A percentile compares a stretch with the other conserved stretches of the same genome.
These are phyloP conservation scores for Synchiropus splendidus DNA, from an alignment of 2,113 vertebrate genomes.

Conservation along the genomic window DNA sequence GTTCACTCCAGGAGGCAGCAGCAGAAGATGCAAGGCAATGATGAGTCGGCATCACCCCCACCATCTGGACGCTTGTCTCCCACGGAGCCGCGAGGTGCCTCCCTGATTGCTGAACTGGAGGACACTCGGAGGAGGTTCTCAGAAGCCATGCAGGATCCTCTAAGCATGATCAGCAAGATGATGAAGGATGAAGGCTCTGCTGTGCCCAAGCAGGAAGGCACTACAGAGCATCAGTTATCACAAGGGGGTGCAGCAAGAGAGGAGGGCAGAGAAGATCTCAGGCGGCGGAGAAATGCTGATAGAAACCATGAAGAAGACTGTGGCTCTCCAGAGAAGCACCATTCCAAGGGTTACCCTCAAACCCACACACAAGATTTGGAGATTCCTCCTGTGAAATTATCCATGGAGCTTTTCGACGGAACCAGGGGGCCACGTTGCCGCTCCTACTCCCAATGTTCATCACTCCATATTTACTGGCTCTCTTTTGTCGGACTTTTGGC, in stretches of 20 bases:
- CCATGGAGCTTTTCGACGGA: constrained; percentile 8
- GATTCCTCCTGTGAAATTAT: constrained; percentile 62
- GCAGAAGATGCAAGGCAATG: constrained; percentile 19
- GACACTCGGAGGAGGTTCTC: constrained; percentile 72
- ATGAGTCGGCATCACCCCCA: constrained; percentile 42
- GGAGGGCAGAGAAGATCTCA: constrained; percentile 5
- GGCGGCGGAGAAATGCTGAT: constrained; percentile 6
- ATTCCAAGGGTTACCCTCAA: constrained; percentile 36
- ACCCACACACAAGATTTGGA: constrained; percentile 69
- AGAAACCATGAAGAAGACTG: constrained; percentile 20
- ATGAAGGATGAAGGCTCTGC: constrained; percentile 70
- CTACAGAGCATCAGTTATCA: too few relatives aligned
- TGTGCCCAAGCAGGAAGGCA: too few relatives aligned
- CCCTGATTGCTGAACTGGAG: constrained; percentile 71
- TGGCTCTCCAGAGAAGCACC: constrained; percentile 19
- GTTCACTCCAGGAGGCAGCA: constrained; percentile 54
- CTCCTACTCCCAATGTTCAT: constrained; percentile 7
- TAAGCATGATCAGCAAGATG: constrained; percentile 75
- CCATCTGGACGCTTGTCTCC: constrained; percentile 54
- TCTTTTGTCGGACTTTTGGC: constrained; percentile 61
- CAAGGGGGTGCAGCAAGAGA: constrained; percentile 50
- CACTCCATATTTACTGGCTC: constrained; percentile 62
- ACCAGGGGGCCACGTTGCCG: not conserved
- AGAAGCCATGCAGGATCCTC: constrained; percentile 73
- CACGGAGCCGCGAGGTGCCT: constrained; percentile 48